Evolutionary conservation across 2,113 vertebrate species (phyloP), one percentile per base, ranked within the genome.

Genomic region (Ciconia stormi): DNA sequence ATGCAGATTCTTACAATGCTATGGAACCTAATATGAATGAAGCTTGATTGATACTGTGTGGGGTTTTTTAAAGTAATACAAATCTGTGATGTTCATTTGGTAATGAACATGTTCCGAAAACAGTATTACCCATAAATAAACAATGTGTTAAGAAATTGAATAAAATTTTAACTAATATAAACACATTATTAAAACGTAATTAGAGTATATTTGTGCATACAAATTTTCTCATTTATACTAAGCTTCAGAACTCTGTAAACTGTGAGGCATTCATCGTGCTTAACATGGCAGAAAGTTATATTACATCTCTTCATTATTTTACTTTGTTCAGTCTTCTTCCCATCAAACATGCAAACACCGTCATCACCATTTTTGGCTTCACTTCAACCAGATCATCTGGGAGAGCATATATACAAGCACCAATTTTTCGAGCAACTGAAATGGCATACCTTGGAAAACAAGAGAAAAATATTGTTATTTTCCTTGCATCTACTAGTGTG

Each of bases 331-430:
- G 91, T 94, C 98, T 98, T 92, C 98, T 98, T 81, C 98, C 99
- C 99, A 99, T 99, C 95, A 99, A 98, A 96, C 99, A 99, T 34
- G 99, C 99, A 72, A 99, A 99, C 94, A 99, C 97, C 2, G 99
- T 99, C 99, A 99, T 98, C 97, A 99, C 99, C 99, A 99, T 99
- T 98, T 99, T 99, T 86, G 99, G 99, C 84, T 99, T 99, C 95
- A 99, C 99, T 96, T 99, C 99, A 94, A 99, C 99, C 47, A 99
- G 97, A 91, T 99, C 98, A 70, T 99, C 98, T 80, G 99, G 99
- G 87, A 99, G 98, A 15, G 99, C 98, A 19, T 99, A 99, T 90
- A 99, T 99, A 82, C 99, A 99, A 82, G 99, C 99, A 74, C 99
- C 99, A 0, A 99, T 99, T 97, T 99, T 99, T 82, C 99, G 99